Conservation (phyloP, 2,113 vertebrate species). For the Solea solea region DNA sequence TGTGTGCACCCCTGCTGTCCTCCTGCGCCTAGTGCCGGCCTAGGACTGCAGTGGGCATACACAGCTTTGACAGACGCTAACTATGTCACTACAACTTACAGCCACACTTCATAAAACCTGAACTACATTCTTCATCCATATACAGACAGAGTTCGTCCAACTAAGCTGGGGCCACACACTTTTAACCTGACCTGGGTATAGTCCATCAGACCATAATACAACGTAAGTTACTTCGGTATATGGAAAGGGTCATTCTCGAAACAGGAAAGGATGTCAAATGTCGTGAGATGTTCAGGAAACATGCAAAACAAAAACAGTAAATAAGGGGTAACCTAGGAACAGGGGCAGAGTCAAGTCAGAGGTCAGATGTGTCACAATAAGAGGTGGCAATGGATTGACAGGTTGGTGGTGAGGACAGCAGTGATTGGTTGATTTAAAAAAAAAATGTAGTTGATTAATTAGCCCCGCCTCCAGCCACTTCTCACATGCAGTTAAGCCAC, state of each 20-base stretch:
- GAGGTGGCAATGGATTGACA: conserved; percentile 14
- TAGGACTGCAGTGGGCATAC: no score
- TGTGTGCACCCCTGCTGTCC: no score
- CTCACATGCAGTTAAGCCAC: conserved; percentile 6
- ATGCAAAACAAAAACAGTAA: conserved; percentile 54
- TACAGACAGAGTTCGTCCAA: background rate
- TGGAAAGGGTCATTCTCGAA: background rate
- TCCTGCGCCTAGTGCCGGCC: no score
- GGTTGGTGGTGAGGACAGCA: background rate
- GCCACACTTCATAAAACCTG: background rate
- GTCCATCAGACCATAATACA: background rate
- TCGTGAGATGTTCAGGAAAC: conserved; percentile 37
- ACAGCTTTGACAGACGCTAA: background rate
- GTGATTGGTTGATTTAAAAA: background rate
- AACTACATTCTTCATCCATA: background rate
- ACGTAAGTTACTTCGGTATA: background rate
- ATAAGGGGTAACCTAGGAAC: conserved; percentile 27
- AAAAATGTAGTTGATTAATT: background rate
- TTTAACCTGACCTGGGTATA: no score
- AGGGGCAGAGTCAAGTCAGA: conserved; percentile 16
- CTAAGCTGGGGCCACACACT: no score
- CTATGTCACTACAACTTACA: background rate
- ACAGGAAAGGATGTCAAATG: conserved; percentile 26
- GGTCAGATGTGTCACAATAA: background rate
- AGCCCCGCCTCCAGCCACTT: background rate